Evolutionary conservation across 2,888 invertebrate species (phyloP).

Genomic region (Smittia sp.): DNA sequence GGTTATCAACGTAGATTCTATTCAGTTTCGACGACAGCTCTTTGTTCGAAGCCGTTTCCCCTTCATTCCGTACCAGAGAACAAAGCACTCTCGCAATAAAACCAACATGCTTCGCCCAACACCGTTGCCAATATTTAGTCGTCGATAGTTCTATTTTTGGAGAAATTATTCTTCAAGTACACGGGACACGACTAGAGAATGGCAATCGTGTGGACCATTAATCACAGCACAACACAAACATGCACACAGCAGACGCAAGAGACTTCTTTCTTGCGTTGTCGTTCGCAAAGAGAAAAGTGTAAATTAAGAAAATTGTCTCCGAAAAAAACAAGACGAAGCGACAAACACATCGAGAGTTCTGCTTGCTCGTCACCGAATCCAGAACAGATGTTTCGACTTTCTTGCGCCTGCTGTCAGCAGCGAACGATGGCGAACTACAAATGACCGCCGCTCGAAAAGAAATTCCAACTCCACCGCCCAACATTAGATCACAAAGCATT

Average conservation of each 20-base stretch:
- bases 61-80: not conserved
- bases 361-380: constrained; percentile 9
- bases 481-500: constrained; percentile 18
- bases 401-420: not conserved
- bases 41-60: too few relatives aligned
- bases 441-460: not conserved
- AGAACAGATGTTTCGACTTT: constrained; percentile 33
- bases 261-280: too few relatives aligned
- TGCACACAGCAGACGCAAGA: not conserved
- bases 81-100: not conserved
- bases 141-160: not conserved
- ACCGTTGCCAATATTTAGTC: not conserved
- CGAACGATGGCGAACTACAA: constrained; percentile 13
- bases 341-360: not conserved
- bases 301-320: constrained; percentile 25
- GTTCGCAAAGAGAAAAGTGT: not conserved
- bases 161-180: too few relatives aligned
- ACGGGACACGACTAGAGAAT: too few relatives aligned
- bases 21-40: too few relatives aligned
- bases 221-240: not conserved
- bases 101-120: not conserved
- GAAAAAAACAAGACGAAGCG: not conserved
- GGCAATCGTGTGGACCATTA: not conserved
- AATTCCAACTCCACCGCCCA: not conserved
- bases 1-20: too few relatives aligned